Evolutionary conservation across 30 jellyfish, hydroid and myxozoan genomes (phyloP).

Genomic region (Rhopilema esculentum): DNA sequence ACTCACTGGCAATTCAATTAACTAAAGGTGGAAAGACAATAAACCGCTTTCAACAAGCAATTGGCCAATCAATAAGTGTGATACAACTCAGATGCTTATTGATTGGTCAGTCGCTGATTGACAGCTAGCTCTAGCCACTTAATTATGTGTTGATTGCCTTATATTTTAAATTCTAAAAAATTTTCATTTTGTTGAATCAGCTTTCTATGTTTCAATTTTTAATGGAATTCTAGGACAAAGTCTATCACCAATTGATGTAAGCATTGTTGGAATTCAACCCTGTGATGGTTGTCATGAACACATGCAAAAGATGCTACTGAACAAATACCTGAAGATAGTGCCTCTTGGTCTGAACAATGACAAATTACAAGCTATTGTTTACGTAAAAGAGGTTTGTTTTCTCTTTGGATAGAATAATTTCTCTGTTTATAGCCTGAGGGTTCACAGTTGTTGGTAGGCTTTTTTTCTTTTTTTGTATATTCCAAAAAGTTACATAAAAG

Average conservation of each 20-base stretch:
- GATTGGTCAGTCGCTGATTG: too few species aligned
- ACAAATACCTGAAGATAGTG: slow-evolving; percentile 14
- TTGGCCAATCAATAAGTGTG: too few species aligned
- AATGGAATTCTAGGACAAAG: slow-evolving; percentile 26
- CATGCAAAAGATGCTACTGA: slow-evolving; percentile 9
- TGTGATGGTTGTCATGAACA: slow-evolving; percentile 52
- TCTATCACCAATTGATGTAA: slow-evolving; percentile 22
- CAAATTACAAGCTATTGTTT: slow-evolving; percentile 48
- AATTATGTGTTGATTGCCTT: too few species aligned
- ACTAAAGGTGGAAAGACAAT: too few species aligned
- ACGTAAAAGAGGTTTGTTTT: slow-evolving; percentile 36
- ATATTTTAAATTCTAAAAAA: too few species aligned
- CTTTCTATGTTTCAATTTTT: neutral
- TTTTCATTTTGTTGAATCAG: neutral
- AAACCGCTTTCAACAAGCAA: too few species aligned
- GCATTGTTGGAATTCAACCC: slow-evolving; percentile 58
- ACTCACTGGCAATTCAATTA: too few species aligned
- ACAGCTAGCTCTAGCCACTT: too few species aligned
- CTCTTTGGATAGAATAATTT: neutral
- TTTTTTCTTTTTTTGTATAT: neutral
- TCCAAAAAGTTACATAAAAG: neutral
- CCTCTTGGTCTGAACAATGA: slow-evolving; percentile 33
- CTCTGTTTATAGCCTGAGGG: neutral
- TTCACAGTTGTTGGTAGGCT: too few species aligned
- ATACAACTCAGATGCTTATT: too few species aligned